phyloP scores from a whole-genome alignment of 2,797 vertebrate species.

The Siniperca scherzeri region DNA sequence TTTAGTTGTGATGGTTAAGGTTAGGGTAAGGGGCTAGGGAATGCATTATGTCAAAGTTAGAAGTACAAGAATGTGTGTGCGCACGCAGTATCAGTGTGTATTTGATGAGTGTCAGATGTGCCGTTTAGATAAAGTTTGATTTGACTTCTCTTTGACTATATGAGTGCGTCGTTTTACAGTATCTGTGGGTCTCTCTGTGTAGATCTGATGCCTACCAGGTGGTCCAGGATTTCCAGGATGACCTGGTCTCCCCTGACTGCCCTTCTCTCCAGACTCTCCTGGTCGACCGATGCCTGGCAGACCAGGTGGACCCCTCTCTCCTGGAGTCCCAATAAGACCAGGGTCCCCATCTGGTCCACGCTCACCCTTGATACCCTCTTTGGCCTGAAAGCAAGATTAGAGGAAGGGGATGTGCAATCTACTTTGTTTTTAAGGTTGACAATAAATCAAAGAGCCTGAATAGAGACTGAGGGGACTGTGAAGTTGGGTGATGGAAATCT shows the following conservation, averaged over 20 bases:
- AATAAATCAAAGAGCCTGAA: background rate
- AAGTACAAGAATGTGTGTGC: too few species aligned
- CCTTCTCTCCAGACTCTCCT: slow-evolving; percentile 92
- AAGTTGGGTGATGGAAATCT: background rate
- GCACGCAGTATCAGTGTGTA: background rate
- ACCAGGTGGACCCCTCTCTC: slow-evolving; percentile 93
- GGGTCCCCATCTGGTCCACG: slow-evolving; percentile 89
- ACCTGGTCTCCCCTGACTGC: slow-evolving; percentile 90
- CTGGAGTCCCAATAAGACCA: slow-evolving; percentile 87
- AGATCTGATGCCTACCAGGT: slow-evolving; percentile 84
- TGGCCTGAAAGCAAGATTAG: slow-evolving; percentile 85
- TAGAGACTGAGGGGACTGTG: background rate
- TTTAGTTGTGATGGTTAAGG: too few species aligned
- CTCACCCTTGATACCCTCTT: slow-evolving; percentile 92
- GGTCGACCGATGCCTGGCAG: slow-evolving; percentile 86
- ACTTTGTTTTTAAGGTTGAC: background rate
- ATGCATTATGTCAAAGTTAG: too few species aligned
- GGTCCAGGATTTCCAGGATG: slow-evolving; percentile 88
- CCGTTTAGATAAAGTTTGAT: background rate
- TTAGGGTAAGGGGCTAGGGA: too few species aligned
- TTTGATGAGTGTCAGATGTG: background rate
- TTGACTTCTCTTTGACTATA: background rate
- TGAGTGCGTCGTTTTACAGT: background rate
- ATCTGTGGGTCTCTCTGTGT: background rate
- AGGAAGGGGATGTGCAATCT: background rate